Percentiles rank a stretch among this genome's conserved stretches.
These are phyloP conservation scores for Steinernema hermaphroditum DNA, from an alignment of 2,888 invertebrate species.

Conservation along the genomic window DNA sequence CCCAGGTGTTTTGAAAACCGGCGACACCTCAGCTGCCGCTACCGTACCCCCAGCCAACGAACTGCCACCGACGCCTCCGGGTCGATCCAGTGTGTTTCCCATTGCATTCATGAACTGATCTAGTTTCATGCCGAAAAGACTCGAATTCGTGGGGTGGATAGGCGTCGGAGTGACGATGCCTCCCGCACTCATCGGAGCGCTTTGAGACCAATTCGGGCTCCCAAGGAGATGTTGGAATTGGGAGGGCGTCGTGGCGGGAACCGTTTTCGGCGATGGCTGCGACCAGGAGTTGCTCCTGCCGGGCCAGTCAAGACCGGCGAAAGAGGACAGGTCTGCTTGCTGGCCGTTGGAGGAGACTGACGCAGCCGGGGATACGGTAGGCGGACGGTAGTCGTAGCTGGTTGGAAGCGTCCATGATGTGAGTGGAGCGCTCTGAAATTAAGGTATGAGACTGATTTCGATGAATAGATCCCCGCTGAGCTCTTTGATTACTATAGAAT, in stretches of 20 bases:
- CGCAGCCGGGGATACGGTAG: constrained; percentile 17
- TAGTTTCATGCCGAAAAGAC: not conserved
- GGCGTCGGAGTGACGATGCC: not conserved
- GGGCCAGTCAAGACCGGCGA: constrained; percentile 7
- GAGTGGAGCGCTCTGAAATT: constrained; percentile 19
- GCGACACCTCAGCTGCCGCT: not conserved
- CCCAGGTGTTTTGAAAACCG: constrained; percentile 30
- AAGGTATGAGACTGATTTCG: too few relatives aligned
- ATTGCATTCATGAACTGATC: constrained; percentile 1
- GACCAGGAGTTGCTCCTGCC: constrained; percentile 17
- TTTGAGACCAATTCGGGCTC: constrained; percentile 7
- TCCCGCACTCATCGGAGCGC: not conserved
- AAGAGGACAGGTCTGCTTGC: not conserved
- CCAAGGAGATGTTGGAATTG: not conserved
- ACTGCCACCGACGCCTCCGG: not conserved
- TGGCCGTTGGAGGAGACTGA: not conserved
- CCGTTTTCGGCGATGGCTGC: not conserved
- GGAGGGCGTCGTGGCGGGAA: not conserved
- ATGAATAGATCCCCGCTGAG: too few relatives aligned
- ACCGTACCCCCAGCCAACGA: not conserved
- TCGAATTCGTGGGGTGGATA: not conserved
- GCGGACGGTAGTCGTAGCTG: constrained; percentile 20
- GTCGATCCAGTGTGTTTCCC: not conserved
- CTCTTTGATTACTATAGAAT: too few relatives aligned
- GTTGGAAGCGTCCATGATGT: not conserved